Evolutionary conservation across 2,797 vertebrate genomes (phyloP).

Genomic region (Lepilemur septentrionalis): DNA sequence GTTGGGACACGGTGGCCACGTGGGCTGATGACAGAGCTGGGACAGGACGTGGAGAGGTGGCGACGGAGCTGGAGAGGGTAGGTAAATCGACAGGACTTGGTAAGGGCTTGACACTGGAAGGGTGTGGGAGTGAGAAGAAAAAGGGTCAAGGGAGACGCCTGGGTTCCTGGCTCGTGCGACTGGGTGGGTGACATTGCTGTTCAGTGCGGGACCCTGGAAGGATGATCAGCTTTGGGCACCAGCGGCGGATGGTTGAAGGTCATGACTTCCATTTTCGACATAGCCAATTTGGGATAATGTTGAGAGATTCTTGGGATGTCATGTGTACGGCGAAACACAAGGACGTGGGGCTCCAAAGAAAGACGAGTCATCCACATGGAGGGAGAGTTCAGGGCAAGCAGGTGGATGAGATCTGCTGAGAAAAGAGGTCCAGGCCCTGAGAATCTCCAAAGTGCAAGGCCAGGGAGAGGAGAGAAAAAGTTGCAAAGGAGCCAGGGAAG

Average conservation of each 20-base stretch:
- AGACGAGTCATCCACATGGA: neutral
- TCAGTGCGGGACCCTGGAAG: neutral
- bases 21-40: neutral
- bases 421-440: neutral
- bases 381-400: neutral
- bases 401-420: neutral
- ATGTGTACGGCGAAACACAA: neutral
- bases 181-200: neutral
- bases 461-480: neutral
- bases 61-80: neutral
- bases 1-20: rapidly evolving
- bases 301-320: neutral
- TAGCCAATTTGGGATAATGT: neutral
- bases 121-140: neutral
- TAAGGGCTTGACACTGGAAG: neutral
- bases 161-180: neutral
- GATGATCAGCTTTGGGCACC: neutral
- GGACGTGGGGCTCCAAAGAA: neutral
- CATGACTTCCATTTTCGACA: neutral
- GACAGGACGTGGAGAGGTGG: neutral
- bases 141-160: neutral
- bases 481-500: neutral
- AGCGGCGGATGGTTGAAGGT: neutral
- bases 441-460: neutral
- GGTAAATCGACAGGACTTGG: neutral